Evolutionary conservation across 2,113 vertebrate species (phyloP).

Genomic region (Prietella phreatophila): DNA sequence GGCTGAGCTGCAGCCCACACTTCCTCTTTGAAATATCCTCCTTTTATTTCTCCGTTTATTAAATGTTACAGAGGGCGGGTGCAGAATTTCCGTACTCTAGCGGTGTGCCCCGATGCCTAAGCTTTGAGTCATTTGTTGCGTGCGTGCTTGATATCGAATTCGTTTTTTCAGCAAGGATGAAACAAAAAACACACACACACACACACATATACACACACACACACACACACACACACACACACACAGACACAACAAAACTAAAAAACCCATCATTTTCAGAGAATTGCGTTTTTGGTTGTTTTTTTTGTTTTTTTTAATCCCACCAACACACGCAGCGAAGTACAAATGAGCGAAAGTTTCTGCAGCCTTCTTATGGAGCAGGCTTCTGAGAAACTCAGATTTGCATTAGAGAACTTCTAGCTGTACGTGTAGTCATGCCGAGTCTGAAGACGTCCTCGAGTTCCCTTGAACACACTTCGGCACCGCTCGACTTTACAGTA

Average conservation of each 20-base stretch:
- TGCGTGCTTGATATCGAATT: neutral
- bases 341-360: neutral
- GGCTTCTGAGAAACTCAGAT: neutral
- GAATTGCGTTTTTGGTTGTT: neutral
- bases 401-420: neutral
- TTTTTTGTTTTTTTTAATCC: neutral
- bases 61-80: constrained; percentile 62
- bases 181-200: neutral
- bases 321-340: neutral
- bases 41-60: constrained; percentile 41
- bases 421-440: neutral
- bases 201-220: too few species aligned
- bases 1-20: constrained; percentile 64
- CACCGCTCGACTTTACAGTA: neutral
- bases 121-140: constrained; percentile 55
- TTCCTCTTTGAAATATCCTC: constrained; percentile 60
- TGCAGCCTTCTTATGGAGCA: neutral
- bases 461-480: neutral
- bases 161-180: neutral
- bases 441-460: neutral
- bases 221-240: too few species aligned
- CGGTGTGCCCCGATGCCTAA: constrained; percentile 42
- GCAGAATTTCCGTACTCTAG: constrained; percentile 70
- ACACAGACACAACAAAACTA: too few species aligned
- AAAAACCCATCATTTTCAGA: neutral